Percentiles rank a stretch among this genome's conserved stretches.
Evolutionary conservation across 2,113 vertebrate genomes (phyloP).

Genomic region (human (Homo sapiens)): GRCh38 chr7:96406001-96406500

Average conservation of each 20-base stretch:
- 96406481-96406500: constrained; percentile 38
- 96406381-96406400: not conserved
- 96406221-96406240: not conserved
- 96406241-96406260: not conserved
- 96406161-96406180: constrained; percentile 34
- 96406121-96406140: not conserved
- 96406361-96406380: not conserved
- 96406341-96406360: not conserved
- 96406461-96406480: not conserved
- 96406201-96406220: not conserved
- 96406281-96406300: not conserved
- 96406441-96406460: not conserved
- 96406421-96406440: not conserved
- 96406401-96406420: not conserved
- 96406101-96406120: not conserved
- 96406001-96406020: constrained; percentile 1
- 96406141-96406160: not conserved
- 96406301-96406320: constrained; percentile 34
- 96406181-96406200: not conserved
- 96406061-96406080: not conserved
- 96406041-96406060: not conserved
- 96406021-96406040: not conserved
- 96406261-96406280: not conserved
- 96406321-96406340: not conserved
- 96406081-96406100: not conserved